Conservation (phyloP, 2,797 vertebrate species). For the Gambelia wislizenii region DNA sequence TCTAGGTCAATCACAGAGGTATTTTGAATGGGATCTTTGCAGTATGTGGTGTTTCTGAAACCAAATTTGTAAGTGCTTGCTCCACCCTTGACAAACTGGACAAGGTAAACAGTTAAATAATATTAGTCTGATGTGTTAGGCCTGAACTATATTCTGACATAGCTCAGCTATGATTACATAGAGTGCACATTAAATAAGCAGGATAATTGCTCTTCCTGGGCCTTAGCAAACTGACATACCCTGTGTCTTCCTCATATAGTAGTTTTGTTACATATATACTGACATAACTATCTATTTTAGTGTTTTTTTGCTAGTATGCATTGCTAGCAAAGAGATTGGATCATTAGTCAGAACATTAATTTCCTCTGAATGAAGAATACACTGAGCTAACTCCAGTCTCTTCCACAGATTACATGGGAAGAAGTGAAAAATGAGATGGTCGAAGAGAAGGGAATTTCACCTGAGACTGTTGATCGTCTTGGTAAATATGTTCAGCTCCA, state of each 20-base stretch:
- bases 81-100: slow-evolving; percentile 95
- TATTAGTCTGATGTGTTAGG: no score
- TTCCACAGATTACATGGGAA: slow-evolving; percentile 86
- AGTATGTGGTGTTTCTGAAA: slow-evolving; percentile 90
- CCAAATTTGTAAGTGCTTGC: slow-evolving; percentile 91
- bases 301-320: not conserved
- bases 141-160: not conserved
- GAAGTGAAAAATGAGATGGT: slow-evolving; percentile 94
- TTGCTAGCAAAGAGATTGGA: not conserved
- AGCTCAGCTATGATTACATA: not conserved
- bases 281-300: not conserved
- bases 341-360: not conserved
- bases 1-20: slow-evolving; percentile 92
- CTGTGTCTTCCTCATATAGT: not conserved
- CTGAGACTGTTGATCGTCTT: slow-evolving; percentile 82
- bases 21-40: slow-evolving; percentile 95
- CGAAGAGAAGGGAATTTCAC: slow-evolving; percentile 88
- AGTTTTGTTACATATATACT: not conserved
- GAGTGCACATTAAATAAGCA: not conserved
- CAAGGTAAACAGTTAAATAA: slow-evolving; percentile 84
- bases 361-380: not conserved
- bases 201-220: not conserved
- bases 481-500: slow-evolving; percentile 85
- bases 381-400: not conserved
- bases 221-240: not conserved